Conservation (phyloP, 2,888 invertebrate species). For the Leptinotarsa haldemani region DNA sequence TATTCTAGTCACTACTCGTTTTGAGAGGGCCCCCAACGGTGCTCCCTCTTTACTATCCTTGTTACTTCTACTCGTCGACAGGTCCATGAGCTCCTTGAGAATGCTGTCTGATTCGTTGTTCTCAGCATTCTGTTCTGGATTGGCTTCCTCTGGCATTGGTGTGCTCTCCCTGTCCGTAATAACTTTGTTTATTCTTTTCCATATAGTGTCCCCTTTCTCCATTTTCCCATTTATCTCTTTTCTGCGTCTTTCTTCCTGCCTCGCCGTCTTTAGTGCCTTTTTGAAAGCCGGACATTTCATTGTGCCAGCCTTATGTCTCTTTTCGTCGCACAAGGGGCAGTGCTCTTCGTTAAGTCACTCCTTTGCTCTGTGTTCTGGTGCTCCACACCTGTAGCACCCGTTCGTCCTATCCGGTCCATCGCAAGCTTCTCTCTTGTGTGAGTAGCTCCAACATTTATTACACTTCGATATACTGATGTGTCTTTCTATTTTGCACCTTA, state of each 20-base stretch:
- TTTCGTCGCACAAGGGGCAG: constrained; percentile 7
- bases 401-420: not conserved
- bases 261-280: not conserved
- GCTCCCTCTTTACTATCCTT: not conserved
- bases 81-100: too few species aligned
- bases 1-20: not conserved
- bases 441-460: not conserved
- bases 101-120: too few species aligned
- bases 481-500: not conserved
- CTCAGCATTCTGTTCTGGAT: too few species aligned
- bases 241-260: not conserved
- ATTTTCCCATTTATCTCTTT: not conserved
- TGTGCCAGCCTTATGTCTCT: constrained; percentile 11
- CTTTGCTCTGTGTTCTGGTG: not conserved
- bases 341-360: not conserved
- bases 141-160: too few species aligned
- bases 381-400: constrained; percentile 9
- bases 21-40: not conserved
- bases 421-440: constrained; percentile 3
- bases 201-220: not conserved
- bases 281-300: constrained; percentile 6
- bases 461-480: not conserved
- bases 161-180: too few species aligned
- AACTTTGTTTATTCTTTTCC: not conserved
- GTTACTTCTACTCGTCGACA: too few species aligned